Evolutionary conservation across 2,113 vertebrate species (phyloP), one percentile per base, ranked within the genome.

Genomic region (Nematolebias whitei): DNA sequence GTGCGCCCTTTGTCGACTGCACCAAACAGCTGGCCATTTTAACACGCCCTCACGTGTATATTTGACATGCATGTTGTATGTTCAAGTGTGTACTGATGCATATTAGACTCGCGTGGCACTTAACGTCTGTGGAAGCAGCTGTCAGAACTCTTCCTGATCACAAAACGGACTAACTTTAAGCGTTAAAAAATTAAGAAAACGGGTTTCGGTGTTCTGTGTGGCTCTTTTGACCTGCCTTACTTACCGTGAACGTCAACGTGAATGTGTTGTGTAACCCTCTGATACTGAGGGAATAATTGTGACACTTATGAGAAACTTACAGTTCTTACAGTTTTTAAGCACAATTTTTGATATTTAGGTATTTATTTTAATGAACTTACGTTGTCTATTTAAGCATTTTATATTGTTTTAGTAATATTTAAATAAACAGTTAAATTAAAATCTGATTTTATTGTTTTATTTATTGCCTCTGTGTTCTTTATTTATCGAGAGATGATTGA

Each of bases 341-440:
- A 74, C 26, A 1, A 20, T 65, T 79, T 86, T 84, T 83, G 3
- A 80, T 85, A 85, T 87, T 83, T 79, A 45, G 78, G 67, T 78
- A 72, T 82, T 85, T 83, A 76, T 90, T 85, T 87, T 20, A 80
- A 44, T 73, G 48, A 80, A 52, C 78, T 56, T 35, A 16, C 78
- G 56, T 50, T 81, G 63, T 79, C 83, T 62, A 76, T 83, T 85
- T 80, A n/a, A 61, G 39, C 54, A 40, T 77, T 83, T 29, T 85
- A 79, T 84, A 80, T 85, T 75, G 55, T 78, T 87, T 85, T 75
- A 38, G 38, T 82, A 83, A 88, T 59, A 76, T 61, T 74, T 47
- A 68, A 85, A 83, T 85, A 66, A 87, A 80, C 29, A 70, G 70
- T 88, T 86, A 76, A 63, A n/a, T 68, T 75, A 45, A 35, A 19